Base-by-base conservation (phyloP, 92 coral and sea anemone genomes). In the Umimayanthus kanabou region DNA sequence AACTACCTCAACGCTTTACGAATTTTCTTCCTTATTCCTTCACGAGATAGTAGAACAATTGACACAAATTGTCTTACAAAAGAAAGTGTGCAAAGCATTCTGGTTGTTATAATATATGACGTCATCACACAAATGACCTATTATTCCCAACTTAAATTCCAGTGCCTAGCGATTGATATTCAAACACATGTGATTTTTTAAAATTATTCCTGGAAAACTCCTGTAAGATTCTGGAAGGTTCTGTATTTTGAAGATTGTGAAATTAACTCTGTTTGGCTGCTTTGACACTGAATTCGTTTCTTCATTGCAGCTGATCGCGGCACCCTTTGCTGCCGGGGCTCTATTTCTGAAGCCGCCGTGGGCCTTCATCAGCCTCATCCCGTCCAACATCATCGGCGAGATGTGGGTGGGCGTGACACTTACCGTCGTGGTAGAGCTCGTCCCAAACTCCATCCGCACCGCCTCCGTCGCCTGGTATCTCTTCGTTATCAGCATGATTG, bases 321-420 rank as follows among this genome's bases (percentile, higher is more conserved):
- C 99, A 1, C 98, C 99, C 0, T 95, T 97, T 42, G 98, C 99
- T 2, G 99, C 99, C 5, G 99, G 99, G 9, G 98, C 99, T 22
- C 88, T 96, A 26, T 96, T 96, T 81, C 93, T 96, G 29, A 76
- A 91, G 30, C 98, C 99, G 22, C 99, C 99, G 0, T 91, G 93
- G 90, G 96, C 98, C 5, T 96, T 96, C 69, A 92, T 96, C 82
- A 96, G 99, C 84, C 88, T 96, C 25, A 93, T 96, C 50, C 96
- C 94, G 8, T 94, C 96, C 74, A 96, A 95, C 90, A 74, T 96
- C 79, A 96, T 95, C 50, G 99, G 98, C 30, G 99, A 96, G 82
- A 96, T 96, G 99, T 96, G 99, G 99, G 98, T 96, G 3, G 99
- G 99, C 26, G 99, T 96, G 6, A 95, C 99, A 5, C 89, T 97